These are phyloP conservation scores for zebrafish (Danio rerio) DNA, from an alignment of 2,113 vertebrate genomes.

Conservation along the genomic window DNA sequence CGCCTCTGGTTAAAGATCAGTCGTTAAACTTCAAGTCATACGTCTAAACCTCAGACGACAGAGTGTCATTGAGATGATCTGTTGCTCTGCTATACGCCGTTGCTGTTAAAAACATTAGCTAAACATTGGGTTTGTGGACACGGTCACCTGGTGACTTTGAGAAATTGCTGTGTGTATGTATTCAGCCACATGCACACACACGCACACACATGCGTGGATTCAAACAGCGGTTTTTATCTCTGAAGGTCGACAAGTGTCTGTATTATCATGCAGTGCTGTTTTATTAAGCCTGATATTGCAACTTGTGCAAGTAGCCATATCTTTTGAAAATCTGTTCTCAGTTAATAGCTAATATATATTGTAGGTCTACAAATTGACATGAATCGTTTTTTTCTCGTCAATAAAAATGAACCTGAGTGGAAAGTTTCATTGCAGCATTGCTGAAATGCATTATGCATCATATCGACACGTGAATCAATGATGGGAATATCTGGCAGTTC, in stretches of 20 bases:
- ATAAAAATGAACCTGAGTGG: neutral
- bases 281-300: neutral
- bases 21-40: neutral
- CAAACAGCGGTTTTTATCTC: neutral
- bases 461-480: neutral
- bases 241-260: neutral
- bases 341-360: neutral
- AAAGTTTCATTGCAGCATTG: neutral
- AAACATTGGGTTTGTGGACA: neutral
- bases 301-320: neutral
- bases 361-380: neutral
- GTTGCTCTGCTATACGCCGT: neutral
- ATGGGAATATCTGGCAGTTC: neutral
- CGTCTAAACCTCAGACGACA: neutral
- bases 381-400: neutral
- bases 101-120: conserved; percentile 29
- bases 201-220: neutral
- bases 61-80: neutral
- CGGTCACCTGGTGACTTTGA: conserved; percentile 6
- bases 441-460: neutral
- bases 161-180: neutral
- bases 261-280: neutral
- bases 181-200: neutral
- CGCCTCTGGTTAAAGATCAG: conserved; percentile 20
- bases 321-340: neutral